Conservation (phyloP, 23 tunicate species). For the Ciona savignyi region DNA sequence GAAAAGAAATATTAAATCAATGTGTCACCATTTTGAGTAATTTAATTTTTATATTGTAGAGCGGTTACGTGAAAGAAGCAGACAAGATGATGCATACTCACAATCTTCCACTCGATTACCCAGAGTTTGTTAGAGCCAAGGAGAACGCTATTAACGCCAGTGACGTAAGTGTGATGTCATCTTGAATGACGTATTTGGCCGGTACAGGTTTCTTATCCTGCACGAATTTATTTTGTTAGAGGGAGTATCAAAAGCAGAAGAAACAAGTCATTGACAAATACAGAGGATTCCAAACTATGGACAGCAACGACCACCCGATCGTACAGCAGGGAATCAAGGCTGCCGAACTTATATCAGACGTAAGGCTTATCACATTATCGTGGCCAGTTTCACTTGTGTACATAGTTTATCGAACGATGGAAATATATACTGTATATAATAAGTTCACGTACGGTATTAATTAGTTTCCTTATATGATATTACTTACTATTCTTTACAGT, state of each 20-base stretch:
- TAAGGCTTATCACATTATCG: slow-evolving; percentile 18
- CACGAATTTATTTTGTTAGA: slow-evolving; percentile 25
- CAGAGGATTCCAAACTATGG: slow-evolving; percentile 94
- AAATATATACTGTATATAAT: too few species aligned
- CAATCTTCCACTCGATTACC: slow-evolving; percentile 80
- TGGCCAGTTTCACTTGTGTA: too few species aligned
- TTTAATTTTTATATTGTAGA: slow-evolving; percentile 42
- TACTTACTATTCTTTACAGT: too few species aligned
- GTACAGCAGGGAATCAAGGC: slow-evolving; percentile 92
- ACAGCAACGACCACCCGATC: slow-evolving; percentile 78
- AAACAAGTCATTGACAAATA: slow-evolving; percentile 57
- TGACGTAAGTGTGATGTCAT: slow-evolving; percentile 39
- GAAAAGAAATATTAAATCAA: too few species aligned
- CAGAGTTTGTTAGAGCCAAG: slow-evolving; percentile 86
- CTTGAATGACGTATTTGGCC: background rate
- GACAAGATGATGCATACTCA: slow-evolving; percentile 86
- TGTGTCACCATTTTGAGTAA: too few species aligned
- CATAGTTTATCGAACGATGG: too few species aligned
- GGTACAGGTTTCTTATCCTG: too few species aligned
- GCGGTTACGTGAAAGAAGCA: slow-evolving; percentile 68
- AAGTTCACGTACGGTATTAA: too few species aligned
- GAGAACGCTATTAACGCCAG: slow-evolving; percentile 68
- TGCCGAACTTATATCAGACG: slow-evolving; percentile 84
- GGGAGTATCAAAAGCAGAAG: slow-evolving; percentile 68
- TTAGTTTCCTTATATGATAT: too few species aligned